Base-by-base conservation (phyloP, 1,140 invertebrate genomes). In the Caenorhabditis briggsae region DNA sequence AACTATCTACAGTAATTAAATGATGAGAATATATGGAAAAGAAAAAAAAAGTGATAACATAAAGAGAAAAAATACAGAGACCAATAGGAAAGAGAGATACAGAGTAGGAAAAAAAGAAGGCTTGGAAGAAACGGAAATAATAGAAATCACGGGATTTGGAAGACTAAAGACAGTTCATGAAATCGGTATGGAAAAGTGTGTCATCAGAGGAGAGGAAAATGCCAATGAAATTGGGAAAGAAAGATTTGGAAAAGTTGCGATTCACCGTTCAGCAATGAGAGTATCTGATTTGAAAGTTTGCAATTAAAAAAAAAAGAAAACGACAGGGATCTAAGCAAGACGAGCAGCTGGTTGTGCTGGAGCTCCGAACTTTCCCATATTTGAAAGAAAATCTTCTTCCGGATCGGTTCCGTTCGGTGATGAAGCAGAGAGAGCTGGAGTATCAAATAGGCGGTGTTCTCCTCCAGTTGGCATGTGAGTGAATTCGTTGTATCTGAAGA, bases 41-140 rank as follows among this genome's bases (percentile, higher is more conserved):
- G 59, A n/a, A 70, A 78, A 78, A n/a, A 78, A 78, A 78, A 53
- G 50, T 78, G 70, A 78, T 78, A 78, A 78, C 16, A 46, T 70
- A 9, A 8, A 46, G 33, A 50, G 14, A 5, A 20, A 48, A 70
- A 46, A n/a, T 8, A 70, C 11, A 46, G 64, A 70, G 64, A 46
- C 20, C 70, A n/a, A 50, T 50, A 78, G 18, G 46, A 23, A 50
- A 46, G 3, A 70, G 64, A 70, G 64, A 70, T 70, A 70, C 64
- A 43, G 64, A 14, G n/a, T 18, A 70, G 14, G 43, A 46, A 70
- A 70, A 48, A 18, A 1, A n/a, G 64, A 70, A 70, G 12, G 2
- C 16, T 14, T 46, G 14, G 5, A 8, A 20, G 12, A 70, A 11
- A 70, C 5, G n/a, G 14, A 46, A 48, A 70, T 46, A 46, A 70